Evolutionary conservation across 1,140 invertebrate species (phyloP).

Genomic region (Helicoverpa armigera): DNA sequence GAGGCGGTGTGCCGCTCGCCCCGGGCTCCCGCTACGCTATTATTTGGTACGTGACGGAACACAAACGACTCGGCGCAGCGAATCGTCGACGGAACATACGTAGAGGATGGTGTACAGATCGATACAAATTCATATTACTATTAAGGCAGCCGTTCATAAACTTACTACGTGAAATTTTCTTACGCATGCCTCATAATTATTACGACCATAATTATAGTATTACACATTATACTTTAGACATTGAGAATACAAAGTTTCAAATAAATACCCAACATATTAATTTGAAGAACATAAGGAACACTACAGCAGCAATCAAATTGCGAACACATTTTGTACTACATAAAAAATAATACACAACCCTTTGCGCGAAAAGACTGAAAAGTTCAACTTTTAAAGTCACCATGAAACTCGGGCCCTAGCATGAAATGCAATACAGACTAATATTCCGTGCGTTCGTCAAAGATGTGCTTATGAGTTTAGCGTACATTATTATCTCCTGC

Average conservation of each 20-base stretch:
- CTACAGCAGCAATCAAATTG: slow-evolving; percentile 86
- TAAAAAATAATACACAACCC: slow-evolving; percentile 87
- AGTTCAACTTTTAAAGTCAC: slow-evolving; percentile 84
- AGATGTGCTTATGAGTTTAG: slow-evolving; percentile 45
- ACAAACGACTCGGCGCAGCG: slow-evolving; percentile 49
- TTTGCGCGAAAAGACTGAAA: slow-evolving; percentile 86
- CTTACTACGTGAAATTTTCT: slow-evolving; percentile 59
- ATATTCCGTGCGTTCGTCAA: slow-evolving; percentile 45
- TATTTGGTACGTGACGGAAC: slow-evolving; percentile 80
- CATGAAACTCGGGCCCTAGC: slow-evolving; percentile 69
- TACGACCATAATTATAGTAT: slow-evolving; percentile 57
- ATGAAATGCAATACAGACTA: slow-evolving; percentile 46
- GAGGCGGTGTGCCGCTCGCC: slow-evolving; percentile 12
- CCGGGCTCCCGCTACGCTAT: slow-evolving; percentile 71
- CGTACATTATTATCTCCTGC: slow-evolving; percentile 37
- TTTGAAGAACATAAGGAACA: slow-evolving; percentile 83
- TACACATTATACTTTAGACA: slow-evolving; percentile 68
- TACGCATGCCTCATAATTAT: slow-evolving; percentile 63
- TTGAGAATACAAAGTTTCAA: slow-evolving; percentile 79
- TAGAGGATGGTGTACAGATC: slow-evolving; percentile 61
- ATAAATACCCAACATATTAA: slow-evolving; percentile 82
- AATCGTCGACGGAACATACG: slow-evolving; percentile 56
- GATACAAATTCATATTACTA: slow-evolving; percentile 67
- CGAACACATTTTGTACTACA: slow-evolving; percentile 86
- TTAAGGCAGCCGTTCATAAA: slow-evolving; percentile 70